Conservation (phyloP, 2,888 invertebrate genomes). For the Lottia gigantea region DNA sequence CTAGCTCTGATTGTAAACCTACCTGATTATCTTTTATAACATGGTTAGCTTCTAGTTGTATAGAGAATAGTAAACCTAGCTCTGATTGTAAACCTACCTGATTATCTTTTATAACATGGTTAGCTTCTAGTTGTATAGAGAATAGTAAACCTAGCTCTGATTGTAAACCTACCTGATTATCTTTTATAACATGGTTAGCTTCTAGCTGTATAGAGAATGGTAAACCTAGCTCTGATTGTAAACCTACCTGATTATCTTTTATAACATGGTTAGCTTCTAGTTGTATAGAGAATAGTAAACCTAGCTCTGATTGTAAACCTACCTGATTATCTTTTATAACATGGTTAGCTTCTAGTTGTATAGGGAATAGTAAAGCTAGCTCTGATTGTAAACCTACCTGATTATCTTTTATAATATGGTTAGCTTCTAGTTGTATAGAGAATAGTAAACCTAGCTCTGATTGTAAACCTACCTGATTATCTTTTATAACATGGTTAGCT, state of each 20-base stretch:
- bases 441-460: slow-evolving; percentile 80
- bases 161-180: slow-evolving; percentile 72
- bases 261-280: slow-evolving; percentile 81
- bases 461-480: slow-evolving; percentile 72
- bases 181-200: slow-evolving; percentile 77
- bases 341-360: slow-evolving; percentile 77
- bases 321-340: slow-evolving; percentile 73
- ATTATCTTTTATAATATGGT: slow-evolving; percentile 75
- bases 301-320: slow-evolving; percentile 78
- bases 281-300: slow-evolving; percentile 75
- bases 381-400: slow-evolving; percentile 76
- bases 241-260: slow-evolving; percentile 68
- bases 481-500: slow-evolving; percentile 77
- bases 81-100: slow-evolving; percentile 77
- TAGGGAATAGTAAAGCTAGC: slow-evolving; percentile 76
- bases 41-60: slow-evolving; percentile 77
- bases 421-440: slow-evolving; percentile 76
- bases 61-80: slow-evolving; percentile 76
- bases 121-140: slow-evolving; percentile 76
- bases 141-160: slow-evolving; percentile 80
- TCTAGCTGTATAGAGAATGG: slow-evolving; percentile 76
- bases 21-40: slow-evolving; percentile 73
- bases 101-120: slow-evolving; percentile 76
- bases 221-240: slow-evolving; percentile 79
- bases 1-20: slow-evolving; percentile 78